Percentiles rank a stretch among this genome's conserved stretches.
These are phyloP conservation scores for Oreochromis mossambicus DNA, from an alignment of 2,797 vertebrate genomes.

Conservation along the genomic window DNA sequence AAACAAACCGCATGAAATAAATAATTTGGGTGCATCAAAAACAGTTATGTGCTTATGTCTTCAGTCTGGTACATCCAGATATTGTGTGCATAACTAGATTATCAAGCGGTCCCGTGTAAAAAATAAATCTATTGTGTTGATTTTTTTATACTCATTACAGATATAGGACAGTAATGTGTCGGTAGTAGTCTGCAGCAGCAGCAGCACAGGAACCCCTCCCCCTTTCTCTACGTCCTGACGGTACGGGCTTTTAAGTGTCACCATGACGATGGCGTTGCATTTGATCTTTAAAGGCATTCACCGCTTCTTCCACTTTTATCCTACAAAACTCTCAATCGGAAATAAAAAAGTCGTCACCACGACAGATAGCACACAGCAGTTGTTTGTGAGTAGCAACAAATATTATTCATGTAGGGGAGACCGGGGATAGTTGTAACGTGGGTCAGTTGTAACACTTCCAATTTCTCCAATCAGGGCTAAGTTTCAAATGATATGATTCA, in stretches of 20 bases:
- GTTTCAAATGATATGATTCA: too few relatives aligned
- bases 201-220: not conserved
- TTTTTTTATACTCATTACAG: not conserved
- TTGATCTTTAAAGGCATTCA: not conserved
- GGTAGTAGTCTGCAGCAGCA: not conserved
- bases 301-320: not conserved
- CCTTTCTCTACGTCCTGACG: conserved; percentile 11
- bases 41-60: not conserved
- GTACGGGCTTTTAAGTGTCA: conserved; percentile 26
- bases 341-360: not conserved
- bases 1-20: accelerated
- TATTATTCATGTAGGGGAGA: not conserved
- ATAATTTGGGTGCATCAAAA: not conserved
- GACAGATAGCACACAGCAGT: too few relatives aligned
- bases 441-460: too few relatives aligned
- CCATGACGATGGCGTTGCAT: conserved; percentile 51
- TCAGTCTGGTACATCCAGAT: not conserved
- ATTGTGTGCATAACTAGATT: not conserved
- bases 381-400: not conserved
- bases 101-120: not conserved
- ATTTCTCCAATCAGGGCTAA: too few relatives aligned
- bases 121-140: not conserved
- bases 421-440: too few relatives aligned
- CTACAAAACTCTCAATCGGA: not conserved
- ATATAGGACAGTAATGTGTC: not conserved